Percentiles rank a stretch among this genome's conserved stretches.
These are phyloP conservation scores for Caenorhabditis briggsae DNA, from an alignment of 1,140 invertebrate genomes.

Conservation along the genomic window DNA sequence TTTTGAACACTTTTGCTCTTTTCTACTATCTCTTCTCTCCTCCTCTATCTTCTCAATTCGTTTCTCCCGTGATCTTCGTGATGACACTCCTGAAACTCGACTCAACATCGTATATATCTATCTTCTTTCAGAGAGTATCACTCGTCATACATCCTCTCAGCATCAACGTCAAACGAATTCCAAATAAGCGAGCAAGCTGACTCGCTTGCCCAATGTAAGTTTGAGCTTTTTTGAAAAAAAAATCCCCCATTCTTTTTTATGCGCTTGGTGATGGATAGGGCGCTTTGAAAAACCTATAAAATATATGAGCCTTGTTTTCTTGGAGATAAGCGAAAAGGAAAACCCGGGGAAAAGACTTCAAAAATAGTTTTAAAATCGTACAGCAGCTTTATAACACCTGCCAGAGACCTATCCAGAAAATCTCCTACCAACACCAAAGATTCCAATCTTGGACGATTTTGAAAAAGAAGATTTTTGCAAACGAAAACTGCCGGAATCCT, in stretches of 20 bases:
- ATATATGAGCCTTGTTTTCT: background rate
- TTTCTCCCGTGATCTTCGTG: background rate
- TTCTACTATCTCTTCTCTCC: background rate
- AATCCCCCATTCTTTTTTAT: no score
- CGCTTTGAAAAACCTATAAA: background rate
- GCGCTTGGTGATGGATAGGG: slow-evolving; percentile 9
- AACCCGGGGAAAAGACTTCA: no score
- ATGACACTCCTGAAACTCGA: slow-evolving; percentile 9
- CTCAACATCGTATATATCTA: slow-evolving; percentile 19
- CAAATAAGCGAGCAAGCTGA: slow-evolving; percentile 2
- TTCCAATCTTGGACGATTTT: background rate
- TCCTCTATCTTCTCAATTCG: background rate
- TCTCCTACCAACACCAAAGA: slow-evolving; percentile 20
- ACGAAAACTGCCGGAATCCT: background rate
- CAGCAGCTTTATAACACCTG: no score
- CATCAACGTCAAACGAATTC: slow-evolving; percentile 28
- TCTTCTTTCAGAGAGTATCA: slow-evolving; percentile 47
- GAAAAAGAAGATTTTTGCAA: background rate
- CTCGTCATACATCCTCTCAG: slow-evolving; percentile 27
- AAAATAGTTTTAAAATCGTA: no score
- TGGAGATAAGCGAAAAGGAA: background rate
- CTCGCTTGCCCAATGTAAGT: slow-evolving; percentile 4
- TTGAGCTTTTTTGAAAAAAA: background rate
- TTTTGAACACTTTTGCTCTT: background rate
- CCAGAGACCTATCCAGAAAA: background rate